Base-by-base conservation (phyloP, 2,888 invertebrate species). In the Drosophila sordidapex region DNA sequence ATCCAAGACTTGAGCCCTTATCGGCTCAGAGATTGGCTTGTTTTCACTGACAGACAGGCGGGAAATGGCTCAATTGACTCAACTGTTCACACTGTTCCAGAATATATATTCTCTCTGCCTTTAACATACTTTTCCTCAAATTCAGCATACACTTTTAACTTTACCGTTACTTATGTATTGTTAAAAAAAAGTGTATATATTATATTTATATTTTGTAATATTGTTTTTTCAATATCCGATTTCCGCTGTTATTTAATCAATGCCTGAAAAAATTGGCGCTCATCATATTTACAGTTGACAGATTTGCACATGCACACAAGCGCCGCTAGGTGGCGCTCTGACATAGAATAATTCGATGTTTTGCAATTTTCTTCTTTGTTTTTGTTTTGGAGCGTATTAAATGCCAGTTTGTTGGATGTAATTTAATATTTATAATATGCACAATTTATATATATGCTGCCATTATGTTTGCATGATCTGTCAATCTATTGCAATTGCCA, bases 391-490 rank as follows among this genome's bases (percentile, higher is more conserved):
- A 29, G 33, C 52, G 43, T 66, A 76, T 76, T 69, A 69, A 76
- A 63, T 76, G 78, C 76, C 81, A 80, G 70, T 70, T 80, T 83
- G 84, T 76, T 76, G 79, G 61, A 86, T 81, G 82, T 89, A 89
- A 84, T 84, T 89, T 89, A 85, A 87, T 89, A 87, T 87, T 86
- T 87, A 84, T 81, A 83, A 84, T 84, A 87, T 79, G 87, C 73
- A 81, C 87, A 83, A 4, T 46, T 8, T 46, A 21, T 4, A 83
- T 4, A 83, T 79, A 79, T 73, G 74, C 84, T 89, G 89, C 89
- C 87, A 89, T 89, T 89, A 87, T 81, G 86, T 84, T 86, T 86
- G 89, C 85, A 86, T 89, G 85, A 86, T 86, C 85, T 86, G 85
- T 86, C 85, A 86, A 89, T 89, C 89, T 78, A 87, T 25, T 69